Base-by-base conservation (phyloP, 2,113 vertebrate species). In the Emydocephalus ijimae region DNA sequence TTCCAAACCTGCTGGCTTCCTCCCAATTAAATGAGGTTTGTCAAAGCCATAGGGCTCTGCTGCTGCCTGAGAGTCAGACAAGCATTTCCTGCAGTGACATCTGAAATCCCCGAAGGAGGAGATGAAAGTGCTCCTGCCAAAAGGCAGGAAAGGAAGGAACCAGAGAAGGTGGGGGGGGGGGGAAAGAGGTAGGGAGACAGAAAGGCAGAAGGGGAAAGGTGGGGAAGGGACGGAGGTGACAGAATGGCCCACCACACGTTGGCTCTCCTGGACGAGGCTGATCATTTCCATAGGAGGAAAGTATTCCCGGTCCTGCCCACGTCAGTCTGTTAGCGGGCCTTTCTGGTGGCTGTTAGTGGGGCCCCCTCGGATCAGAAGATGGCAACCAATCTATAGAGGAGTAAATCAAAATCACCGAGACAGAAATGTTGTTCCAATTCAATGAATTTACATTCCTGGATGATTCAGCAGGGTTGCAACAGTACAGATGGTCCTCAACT, bases 11-110 rank as follows among this genome's bases (percentile, higher is more conserved):
- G 98, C 98, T 98, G 98, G 98, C 98, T 98, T 98, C 97, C 97
- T 98, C 98, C 98, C 98, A 98, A 98, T 98, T 98, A 98, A 98
- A 98, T 97, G 98, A 98, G 98, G 98, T 98, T 98, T 98, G 98
- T 98, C 98, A 98, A 98, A 98, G 98, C 98, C 98, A 98, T 98
- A 96, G 98, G 98, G 98, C 98, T 98, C 98, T 97, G 98, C 98
- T 95, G 97, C 98, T 97, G 98, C 97, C 93, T 97, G 97, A 97
- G 96, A 96, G 89, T 97, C 97, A 97, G 98, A 98, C 98, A 98
- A 98, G 98, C 97, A 97, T 97, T 98, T 98, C 97, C 98, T 97
- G 97, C 97, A 98, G 98, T 98, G 98, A 98, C 98, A 98, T 98
- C 97, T 97, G 96, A 88, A 98, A 96, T 98, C 97, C 98, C 97